phyloP scores from a whole-genome alignment of 2,888 invertebrate genomes.

The Drosophila neoperkinsi region DNA sequence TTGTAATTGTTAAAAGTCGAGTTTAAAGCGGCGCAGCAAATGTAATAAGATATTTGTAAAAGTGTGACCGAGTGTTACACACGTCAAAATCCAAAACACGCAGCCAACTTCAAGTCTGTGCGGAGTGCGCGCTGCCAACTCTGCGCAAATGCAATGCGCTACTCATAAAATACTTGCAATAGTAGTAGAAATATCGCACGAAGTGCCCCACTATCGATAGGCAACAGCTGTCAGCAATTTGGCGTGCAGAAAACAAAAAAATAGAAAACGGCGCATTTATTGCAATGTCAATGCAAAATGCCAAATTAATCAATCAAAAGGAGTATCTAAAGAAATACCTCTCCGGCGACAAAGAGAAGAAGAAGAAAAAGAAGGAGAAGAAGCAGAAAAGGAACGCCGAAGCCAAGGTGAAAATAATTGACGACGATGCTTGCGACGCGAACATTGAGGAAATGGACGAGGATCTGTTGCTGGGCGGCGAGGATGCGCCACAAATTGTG shows the following conservation, averaged over 20 bases:
- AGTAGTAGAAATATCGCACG: neutral
- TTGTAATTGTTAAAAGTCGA: neutral
- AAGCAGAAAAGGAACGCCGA: conserved; percentile 54
- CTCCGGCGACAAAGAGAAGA: conserved; percentile 87
- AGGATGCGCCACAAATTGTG: conserved; percentile 96
- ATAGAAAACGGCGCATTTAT: neutral
- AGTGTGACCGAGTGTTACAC: conserved; percentile 16
- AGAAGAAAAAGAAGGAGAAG: conserved; percentile 87
- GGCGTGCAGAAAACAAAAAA: conserved; percentile 3
- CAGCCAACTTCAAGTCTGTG: neutral
- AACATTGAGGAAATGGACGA: conserved; percentile 86
- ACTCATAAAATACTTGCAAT: conserved; percentile 2
- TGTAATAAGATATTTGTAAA: neutral
- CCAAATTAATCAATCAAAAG: conserved; percentile 88
- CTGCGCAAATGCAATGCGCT: no score
- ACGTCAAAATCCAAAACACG: neutral
- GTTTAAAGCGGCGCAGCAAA: conserved; percentile 2
- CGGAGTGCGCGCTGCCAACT: conserved; percentile 5
- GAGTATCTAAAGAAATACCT: conserved; percentile 93
- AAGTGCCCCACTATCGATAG: conserved; percentile 21
- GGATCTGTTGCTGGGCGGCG: conserved; percentile 90
- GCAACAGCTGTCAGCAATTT: conserved; percentile 6
- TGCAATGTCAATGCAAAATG: conserved; percentile 71
- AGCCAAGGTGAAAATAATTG: conserved; percentile 92
- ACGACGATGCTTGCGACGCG: conserved; percentile 89